Percentiles rank a stretch among this genome's conserved stretches.
These are phyloP conservation scores for Drosophila niveifrons DNA, from an alignment of 2,888 invertebrate genomes.

Conservation along the genomic window DNA sequence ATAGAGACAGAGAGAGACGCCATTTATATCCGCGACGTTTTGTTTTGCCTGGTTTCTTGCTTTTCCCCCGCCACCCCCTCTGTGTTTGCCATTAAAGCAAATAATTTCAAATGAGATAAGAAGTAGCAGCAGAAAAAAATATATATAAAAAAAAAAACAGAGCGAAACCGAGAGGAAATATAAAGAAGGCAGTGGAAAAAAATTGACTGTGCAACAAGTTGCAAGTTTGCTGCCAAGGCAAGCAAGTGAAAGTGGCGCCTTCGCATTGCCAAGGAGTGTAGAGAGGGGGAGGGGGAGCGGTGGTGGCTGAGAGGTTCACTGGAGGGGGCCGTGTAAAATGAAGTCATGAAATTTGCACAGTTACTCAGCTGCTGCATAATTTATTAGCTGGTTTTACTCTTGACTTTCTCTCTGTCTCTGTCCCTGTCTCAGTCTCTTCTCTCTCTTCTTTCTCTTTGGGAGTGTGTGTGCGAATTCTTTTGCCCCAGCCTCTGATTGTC, in stretches of 20 bases:
- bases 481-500: slow-evolving; percentile 27
- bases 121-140: slow-evolving; percentile 22
- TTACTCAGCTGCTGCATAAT: slow-evolving; percentile 70
- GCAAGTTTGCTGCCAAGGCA: slow-evolving; percentile 69
- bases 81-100: slow-evolving; percentile 72
- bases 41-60: slow-evolving; percentile 47
- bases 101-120: slow-evolving; percentile 79
- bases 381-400: slow-evolving; percentile 67
- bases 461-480: slow-evolving; percentile 52
- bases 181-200: slow-evolving; percentile 24
- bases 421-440: too few species aligned
- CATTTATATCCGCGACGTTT: slow-evolving; percentile 58
- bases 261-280: slow-evolving; percentile 6
- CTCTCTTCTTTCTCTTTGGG: background rate
- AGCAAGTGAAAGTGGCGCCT: slow-evolving; percentile 73
- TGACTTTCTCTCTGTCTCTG: slow-evolving; percentile 15
- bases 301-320: too few species aligned
- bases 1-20: slow-evolving; percentile 59
- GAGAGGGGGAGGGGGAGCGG: background rate
- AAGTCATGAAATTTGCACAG: slow-evolving; percentile 71
- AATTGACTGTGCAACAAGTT: slow-evolving; percentile 73
- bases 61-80: slow-evolving; percentile 18
- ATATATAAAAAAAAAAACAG: slow-evolving; percentile 10
- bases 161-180: background rate
- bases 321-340: slow-evolving; percentile 51